Conservation (phyloP, 2,797 vertebrate species). For the Siniperca scherzeri region DNA sequence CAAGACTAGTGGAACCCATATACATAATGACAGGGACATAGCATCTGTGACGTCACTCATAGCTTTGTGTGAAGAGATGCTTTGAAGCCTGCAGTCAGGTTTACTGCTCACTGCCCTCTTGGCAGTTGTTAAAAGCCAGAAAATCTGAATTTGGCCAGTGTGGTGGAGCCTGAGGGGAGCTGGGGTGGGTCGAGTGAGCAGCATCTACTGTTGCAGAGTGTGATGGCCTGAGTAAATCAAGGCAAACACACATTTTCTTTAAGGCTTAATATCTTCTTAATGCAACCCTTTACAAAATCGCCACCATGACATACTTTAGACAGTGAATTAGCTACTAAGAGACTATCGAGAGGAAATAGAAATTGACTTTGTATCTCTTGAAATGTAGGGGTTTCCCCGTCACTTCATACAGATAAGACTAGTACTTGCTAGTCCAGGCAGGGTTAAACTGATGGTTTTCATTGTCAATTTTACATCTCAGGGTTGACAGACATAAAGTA, state of each 20-base stretch:
- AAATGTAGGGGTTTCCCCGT: not conserved
- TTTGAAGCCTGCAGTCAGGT: constrained; percentile 43
- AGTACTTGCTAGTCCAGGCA: no score
- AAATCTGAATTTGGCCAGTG: constrained; percentile 49
- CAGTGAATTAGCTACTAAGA: constrained; percentile 6
- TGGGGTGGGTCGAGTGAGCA: constrained; percentile 27
- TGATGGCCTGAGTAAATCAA: constrained; percentile 28
- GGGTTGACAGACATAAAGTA: no score
- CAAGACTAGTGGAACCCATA: constrained; percentile 10
- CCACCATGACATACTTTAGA: not conserved
- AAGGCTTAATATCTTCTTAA: constrained; percentile 25
- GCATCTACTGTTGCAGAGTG: constrained; percentile 30
- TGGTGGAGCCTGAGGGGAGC: constrained; percentile 34
- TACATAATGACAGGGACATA: constrained; percentile 19
- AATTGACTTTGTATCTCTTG: constrained; percentile 4
- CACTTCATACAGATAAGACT: not conserved
- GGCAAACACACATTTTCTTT: constrained; percentile 24
- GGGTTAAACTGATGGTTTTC: no score
- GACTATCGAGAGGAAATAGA: not conserved
- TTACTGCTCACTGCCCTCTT: constrained; percentile 40
- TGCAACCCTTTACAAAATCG: constrained; percentile 20
- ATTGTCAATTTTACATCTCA: no score
- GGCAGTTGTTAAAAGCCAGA: constrained; percentile 45
- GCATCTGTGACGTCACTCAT: constrained; percentile 38
- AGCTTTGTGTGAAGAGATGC: constrained; percentile 39